These are phyloP conservation scores for Oreochromis mossambicus DNA, from an alignment of 2,797 vertebrate genomes.

Conservation along the genomic window DNA sequence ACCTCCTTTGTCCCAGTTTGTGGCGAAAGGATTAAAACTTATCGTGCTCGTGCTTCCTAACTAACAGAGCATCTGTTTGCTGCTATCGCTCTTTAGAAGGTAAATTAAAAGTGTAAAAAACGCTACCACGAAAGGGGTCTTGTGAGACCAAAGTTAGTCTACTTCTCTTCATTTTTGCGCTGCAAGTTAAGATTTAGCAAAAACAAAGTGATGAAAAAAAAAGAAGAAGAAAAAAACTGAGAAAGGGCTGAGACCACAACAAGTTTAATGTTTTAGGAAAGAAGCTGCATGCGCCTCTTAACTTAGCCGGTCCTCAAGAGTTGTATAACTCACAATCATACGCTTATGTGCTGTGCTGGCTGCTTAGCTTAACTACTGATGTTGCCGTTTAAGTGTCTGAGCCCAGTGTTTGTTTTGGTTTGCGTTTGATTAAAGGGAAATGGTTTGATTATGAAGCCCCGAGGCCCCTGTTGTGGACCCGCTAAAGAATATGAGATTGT, in stretches of 20 bases:
- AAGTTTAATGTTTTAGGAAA: constrained; percentile 29
- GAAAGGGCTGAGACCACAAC: constrained; percentile 23
- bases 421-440: constrained; percentile 66
- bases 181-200: constrained; percentile 18
- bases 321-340: constrained; percentile 43
- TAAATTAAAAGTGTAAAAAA: constrained; percentile 2
- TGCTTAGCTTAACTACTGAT: constrained; percentile 47
- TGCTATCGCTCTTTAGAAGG: not conserved
- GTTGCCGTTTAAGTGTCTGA: constrained; percentile 39
- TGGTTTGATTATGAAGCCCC: constrained; percentile 62
- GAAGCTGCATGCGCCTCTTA: constrained; percentile 20
- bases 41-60: not conserved
- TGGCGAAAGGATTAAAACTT: not conserved
- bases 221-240: not conserved
- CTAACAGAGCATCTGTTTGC: not conserved
- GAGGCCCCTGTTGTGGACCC: constrained; percentile 44
- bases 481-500: constrained; percentile 60
- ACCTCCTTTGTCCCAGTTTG: constrained; percentile 10
- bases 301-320: constrained; percentile 43
- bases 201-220: not conserved
- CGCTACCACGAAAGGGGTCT: not conserved
- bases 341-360: constrained; percentile 54
- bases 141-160: not conserved
- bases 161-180: not conserved
- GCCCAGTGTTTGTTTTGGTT: constrained; percentile 64